Evolutionary conservation across 2,797 vertebrate species (phyloP), one percentile per base, ranked within the genome.

Genomic region (Rousettus madagascariensis): DNA sequence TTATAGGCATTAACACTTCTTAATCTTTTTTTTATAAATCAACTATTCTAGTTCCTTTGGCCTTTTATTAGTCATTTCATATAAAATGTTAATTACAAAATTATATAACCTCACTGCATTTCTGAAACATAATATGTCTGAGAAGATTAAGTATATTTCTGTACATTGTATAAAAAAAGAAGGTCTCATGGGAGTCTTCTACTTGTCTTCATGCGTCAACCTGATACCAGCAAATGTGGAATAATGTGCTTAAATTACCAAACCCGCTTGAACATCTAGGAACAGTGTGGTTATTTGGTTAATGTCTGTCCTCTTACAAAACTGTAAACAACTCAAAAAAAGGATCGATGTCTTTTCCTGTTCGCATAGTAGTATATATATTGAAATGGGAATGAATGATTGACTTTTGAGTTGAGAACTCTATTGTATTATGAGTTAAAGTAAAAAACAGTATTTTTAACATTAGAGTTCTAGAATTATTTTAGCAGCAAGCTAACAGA

Each of bases 391-490:
- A 93, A 30, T 49, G n/a, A 77, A 86, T 66, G 38, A 51, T 53
- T 83, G 15, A 78, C 63, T 51, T 90, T 71, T 57, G 2, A 95
- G 33, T 79, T 93, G 38, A 53, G 95, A 90, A 74, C 13, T 63
- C 6, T 65, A 89, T 33, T 12, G 15, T 79, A 5, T 65, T 84
- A 41, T 33, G 20, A 22, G 24, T 82, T 74, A 80, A 79, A 79
- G 51, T 65, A 75, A 86, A 65, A 38, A 85, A 96, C 19, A 17
- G 17, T 66, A 59, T 93, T 96, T 87, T 43, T 94, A 79, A 90
- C 72, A 55, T 13, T 83, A n/a, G 1, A 10, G 86, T 83, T 93
- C 16, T 59, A 65, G 28, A 43, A 79, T 84, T 84, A 80, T 84
- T 94, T 91, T 66, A 75, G 3, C 43, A 71, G 24, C 9, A 12